Conservation (phyloP, 92 coral and sea anemone genomes). For the Pocillopora meandrina region DNA sequence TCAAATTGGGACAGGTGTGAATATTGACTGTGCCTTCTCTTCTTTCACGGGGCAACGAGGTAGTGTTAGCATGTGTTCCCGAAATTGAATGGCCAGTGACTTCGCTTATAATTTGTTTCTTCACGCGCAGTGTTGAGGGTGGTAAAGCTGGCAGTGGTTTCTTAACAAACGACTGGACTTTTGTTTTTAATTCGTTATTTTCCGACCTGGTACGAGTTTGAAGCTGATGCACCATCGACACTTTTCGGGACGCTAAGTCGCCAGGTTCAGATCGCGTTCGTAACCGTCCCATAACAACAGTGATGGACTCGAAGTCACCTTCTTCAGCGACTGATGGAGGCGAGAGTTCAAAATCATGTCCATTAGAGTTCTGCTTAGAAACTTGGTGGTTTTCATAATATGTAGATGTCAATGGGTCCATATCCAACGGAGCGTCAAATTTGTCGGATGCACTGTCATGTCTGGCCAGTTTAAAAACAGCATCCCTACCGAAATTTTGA, state of each 20-base stretch:
- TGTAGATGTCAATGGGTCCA: conserved; percentile 4
- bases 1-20: conserved; percentile 75
- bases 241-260: conserved; percentile 30
- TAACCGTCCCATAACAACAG: not conserved
- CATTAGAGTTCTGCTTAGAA: not conserved
- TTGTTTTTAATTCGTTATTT: conserved; percentile 35
- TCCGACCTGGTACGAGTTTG: conserved; percentile 38
- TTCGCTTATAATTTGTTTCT: conserved; percentile 28
- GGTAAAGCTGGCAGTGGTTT: conserved; percentile 62
- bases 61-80: conserved; percentile 13
- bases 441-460: not conserved
- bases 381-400: not conserved
- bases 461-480: not conserved
- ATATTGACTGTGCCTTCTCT: conserved; percentile 60
- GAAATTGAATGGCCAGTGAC: conserved; percentile 25
- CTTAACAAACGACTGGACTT: conserved; percentile 66
- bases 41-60: conserved; percentile 43
- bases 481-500: not conserved
- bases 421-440: not conserved
- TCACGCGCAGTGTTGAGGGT: conserved; percentile 59
- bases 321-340: conserved; percentile 62
- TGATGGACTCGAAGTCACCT: conserved; percentile 25
- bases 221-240: conserved; percentile 24
- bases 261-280: conserved; percentile 48
- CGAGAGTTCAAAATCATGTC: conserved; percentile 35